Evolutionary conservation across 2,888 invertebrate species (phyloP).

Genomic region (Limnephilus rhombicus): DNA sequence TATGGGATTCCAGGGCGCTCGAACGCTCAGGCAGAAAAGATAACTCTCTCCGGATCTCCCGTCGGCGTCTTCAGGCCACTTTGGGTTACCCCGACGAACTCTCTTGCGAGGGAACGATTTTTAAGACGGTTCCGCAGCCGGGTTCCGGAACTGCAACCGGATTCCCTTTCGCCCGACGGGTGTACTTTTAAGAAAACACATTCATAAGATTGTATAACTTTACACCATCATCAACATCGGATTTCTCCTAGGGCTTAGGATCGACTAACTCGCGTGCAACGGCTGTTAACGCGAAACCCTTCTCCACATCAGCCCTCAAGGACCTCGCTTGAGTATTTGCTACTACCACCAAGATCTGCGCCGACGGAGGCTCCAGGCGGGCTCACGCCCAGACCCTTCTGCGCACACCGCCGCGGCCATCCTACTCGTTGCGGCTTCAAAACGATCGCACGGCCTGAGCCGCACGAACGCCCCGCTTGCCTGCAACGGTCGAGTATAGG

Average conservation of each 20-base stretch:
- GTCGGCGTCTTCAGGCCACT: slow-evolving; percentile 78
- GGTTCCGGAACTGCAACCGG: slow-evolving; percentile 80
- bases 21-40: slow-evolving; percentile 77
- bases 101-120: slow-evolving; percentile 73
- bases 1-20: slow-evolving; percentile 75
- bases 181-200: slow-evolving; percentile 68
- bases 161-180: slow-evolving; percentile 77
- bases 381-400: slow-evolving; percentile 70
- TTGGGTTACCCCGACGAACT: slow-evolving; percentile 75
- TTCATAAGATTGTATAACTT: slow-evolving; percentile 43
- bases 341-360: slow-evolving; percentile 84
- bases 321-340: slow-evolving; percentile 83
- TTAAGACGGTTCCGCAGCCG: slow-evolving; percentile 77
- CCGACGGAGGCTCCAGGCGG: slow-evolving; percentile 77
- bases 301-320: slow-evolving; percentile 80
- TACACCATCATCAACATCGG: slow-evolving; percentile 72
- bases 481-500: slow-evolving; percentile 76
- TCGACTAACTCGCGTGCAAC: slow-evolving; percentile 78
- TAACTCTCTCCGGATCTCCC: slow-evolving; percentile 77
- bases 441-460: slow-evolving; percentile 66
- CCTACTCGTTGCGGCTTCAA: slow-evolving; percentile 81
- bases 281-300: slow-evolving; percentile 82
- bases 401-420: slow-evolving; percentile 77
- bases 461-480: slow-evolving; percentile 47
- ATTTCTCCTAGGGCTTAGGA: slow-evolving; percentile 78